A percentile compares a stretch with the other conserved stretches of the same genome.
Conservation (phyloP, 2,797 vertebrate genomes). For the Hoplostethus mediterraneus region DNA sequence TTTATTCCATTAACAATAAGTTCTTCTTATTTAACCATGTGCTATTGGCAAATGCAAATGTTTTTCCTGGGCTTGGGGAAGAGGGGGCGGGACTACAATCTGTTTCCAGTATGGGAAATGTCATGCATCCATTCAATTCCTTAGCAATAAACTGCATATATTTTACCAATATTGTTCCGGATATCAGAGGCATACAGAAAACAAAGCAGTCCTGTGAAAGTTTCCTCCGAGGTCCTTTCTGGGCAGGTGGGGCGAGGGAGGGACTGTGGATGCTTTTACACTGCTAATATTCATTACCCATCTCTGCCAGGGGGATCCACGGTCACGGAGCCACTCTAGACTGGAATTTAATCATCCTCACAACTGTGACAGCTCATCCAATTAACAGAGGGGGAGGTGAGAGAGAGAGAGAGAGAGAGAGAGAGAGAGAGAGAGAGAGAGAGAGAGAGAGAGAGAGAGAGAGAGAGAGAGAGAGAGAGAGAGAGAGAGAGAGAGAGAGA, state of each 20-base stretch:
- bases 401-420: not conserved
- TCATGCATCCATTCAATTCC: slow-evolving; percentile 13
- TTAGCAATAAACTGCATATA: no score
- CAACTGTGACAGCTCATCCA: slow-evolving; percentile 69
- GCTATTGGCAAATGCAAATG: slow-evolving; percentile 68
- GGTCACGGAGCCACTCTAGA: slow-evolving; percentile 40
- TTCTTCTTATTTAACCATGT: slow-evolving; percentile 74
- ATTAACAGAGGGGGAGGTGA: slow-evolving; percentile 70
- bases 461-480: not conserved
- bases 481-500: slow-evolving; percentile 11
- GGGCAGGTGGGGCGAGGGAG: not conserved
- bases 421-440: not conserved
- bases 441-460: slow-evolving; percentile 23
- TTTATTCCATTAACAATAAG: slow-evolving; percentile 60
- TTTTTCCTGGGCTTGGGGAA: slow-evolving; percentile 6
- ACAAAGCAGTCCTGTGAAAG: slow-evolving; percentile 3
- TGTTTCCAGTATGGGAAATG: slow-evolving; percentile 6
- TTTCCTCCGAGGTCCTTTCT: not conserved
- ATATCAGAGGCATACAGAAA: not conserved
- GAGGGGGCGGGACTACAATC: not conserved
- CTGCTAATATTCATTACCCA: slow-evolving; percentile 26
- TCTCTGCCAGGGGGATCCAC: slow-evolving; percentile 15
- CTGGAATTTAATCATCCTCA: slow-evolving; percentile 66
- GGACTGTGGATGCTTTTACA: slow-evolving; percentile 15
- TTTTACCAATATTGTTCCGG: not conserved